Evolutionary conservation across 1,140 invertebrate genomes (phyloP), one percentile per base, ranked within the genome.

Genomic region (Drosophila truncata): DNA sequence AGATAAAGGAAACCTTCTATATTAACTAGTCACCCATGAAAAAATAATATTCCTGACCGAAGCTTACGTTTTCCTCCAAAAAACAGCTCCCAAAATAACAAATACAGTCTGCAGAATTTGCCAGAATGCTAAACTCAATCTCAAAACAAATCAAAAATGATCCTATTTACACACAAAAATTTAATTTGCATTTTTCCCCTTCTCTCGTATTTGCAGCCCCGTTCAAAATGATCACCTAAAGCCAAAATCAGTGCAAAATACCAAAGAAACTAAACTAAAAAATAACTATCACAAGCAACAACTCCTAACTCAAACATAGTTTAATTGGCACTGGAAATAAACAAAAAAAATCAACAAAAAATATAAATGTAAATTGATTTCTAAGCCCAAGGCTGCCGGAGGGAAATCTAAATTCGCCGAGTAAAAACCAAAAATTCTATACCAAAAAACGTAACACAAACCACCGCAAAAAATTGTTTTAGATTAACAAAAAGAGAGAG

Each of bases 401-500:
- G 49, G 39, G 9, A 37, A 9, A 35, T 14, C 35, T 55, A 16
- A 55, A 37, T 11, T 37, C 33, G 14, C 14, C 20, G 31, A 63
- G 20, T 42, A 59, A 61, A 16, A 72, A 63, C 33, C 13, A 18
- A 70, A 33, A 58, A 46, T 35, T 54, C 14, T 23, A 39, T 25
- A 65, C 54, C 55, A 49, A 55, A 66, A 79, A 71, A 41, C 65
- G 81, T 75, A 88, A 88, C 78, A 49, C 70, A 90, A 91, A 90
- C 85, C 86, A 88, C 86, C 86, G 85, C 78, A 76, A 73, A 77
- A 85, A 85, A 73, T 88, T 90, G 85, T 63, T 82, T 90, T 90
- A 78, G 76, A 69, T 63, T 49, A 76, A 71, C 49, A 39, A 59
- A 58, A 29, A 61, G 25, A 39, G 54, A 47, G 7, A 13, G n/a